A percentile compares a stretch with the other conserved stretches of the same genome.
Evolutionary conservation across 1,140 invertebrate genomes (phyloP).

Genomic region (Formica exsecta): DNA sequence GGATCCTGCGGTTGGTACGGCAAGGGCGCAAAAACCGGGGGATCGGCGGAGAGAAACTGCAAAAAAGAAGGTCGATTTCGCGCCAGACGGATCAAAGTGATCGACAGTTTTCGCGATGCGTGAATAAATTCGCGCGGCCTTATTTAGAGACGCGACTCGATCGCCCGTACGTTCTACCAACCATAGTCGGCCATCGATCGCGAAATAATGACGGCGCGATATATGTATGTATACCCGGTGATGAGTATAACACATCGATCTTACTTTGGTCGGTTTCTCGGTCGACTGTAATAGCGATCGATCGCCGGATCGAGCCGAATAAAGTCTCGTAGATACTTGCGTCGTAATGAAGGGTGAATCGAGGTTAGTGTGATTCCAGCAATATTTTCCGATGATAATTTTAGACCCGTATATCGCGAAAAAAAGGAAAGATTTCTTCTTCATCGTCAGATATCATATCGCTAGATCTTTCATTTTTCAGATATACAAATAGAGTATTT

Average conservation of each 20-base stretch:
- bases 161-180: constrained; percentile 9
- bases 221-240: neutral
- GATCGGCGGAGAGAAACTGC: constrained; percentile 10
- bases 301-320: constrained; percentile 35
- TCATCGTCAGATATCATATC: neutral
- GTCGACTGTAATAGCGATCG: constrained; percentile 20
- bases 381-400: constrained; percentile 2
- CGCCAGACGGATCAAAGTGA: constrained; percentile 61
- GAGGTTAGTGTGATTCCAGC: constrained; percentile 20
- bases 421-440: no score
- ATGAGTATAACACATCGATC: constrained; percentile 7
- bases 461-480: neutral
- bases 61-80: constrained; percentile 61
- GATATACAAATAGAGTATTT: neutral
- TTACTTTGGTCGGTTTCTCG: constrained; percentile 37
- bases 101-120: constrained; percentile 39
- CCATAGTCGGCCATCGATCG: constrained; percentile 57
- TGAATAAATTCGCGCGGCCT: constrained; percentile 54
- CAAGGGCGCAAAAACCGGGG: constrained; percentile 25
- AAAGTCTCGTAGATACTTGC: no score
- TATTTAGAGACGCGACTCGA: constrained; percentile 54
- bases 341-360: neutral
- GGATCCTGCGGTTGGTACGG: constrained; percentile 27
- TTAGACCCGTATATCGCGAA: neutral
- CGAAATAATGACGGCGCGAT: constrained; percentile 37